Percentiles rank a stretch among this genome's conserved stretches.
These are phyloP conservation scores for Diaphora mendica DNA, from an alignment of 2,888 invertebrate genomes.

Conservation along the genomic window DNA sequence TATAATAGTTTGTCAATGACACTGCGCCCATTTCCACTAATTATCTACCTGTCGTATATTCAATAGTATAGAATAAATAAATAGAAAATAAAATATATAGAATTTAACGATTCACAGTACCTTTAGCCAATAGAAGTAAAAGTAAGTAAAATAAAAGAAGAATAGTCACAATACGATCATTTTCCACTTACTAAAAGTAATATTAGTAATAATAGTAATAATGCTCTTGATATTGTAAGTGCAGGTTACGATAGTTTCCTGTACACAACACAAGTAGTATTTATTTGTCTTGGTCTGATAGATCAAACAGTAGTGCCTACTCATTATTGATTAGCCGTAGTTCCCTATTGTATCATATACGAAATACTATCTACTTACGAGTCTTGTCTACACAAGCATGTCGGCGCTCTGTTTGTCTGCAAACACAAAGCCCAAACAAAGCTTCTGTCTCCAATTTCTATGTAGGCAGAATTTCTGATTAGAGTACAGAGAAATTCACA, in stretches of 20 bases:
- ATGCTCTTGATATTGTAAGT: not conserved
- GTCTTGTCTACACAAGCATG: slow-evolving; percentile 52
- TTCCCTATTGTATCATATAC: slow-evolving; percentile 23
- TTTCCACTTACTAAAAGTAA: not conserved
- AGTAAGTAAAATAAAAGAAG: not conserved
- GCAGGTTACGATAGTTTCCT: not conserved
- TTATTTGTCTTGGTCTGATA: not conserved
- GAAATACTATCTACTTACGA: slow-evolving; percentile 29
- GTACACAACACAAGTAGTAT: not conserved
- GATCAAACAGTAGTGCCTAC: slow-evolving; percentile 9
- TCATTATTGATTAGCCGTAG: slow-evolving; percentile 23
- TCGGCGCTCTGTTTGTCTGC: slow-evolving; percentile 51
- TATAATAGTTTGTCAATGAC: too few species aligned
- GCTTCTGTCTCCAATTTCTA: slow-evolving; percentile 33
- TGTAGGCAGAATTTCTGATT: not conserved
- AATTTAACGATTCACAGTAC: too few species aligned
- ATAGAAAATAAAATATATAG: too few species aligned
- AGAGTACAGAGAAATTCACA: not conserved
- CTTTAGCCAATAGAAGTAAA: not conserved
- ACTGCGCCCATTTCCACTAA: too few species aligned
- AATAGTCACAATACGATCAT: not conserved
- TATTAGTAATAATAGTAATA: too few species aligned
- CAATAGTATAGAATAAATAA: too few species aligned
- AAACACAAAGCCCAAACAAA: slow-evolving; percentile 60
- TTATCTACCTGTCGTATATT: too few species aligned